Base-by-base conservation (phyloP, 2,888 invertebrate species). In the Troglohyphantes excavatus region DNA sequence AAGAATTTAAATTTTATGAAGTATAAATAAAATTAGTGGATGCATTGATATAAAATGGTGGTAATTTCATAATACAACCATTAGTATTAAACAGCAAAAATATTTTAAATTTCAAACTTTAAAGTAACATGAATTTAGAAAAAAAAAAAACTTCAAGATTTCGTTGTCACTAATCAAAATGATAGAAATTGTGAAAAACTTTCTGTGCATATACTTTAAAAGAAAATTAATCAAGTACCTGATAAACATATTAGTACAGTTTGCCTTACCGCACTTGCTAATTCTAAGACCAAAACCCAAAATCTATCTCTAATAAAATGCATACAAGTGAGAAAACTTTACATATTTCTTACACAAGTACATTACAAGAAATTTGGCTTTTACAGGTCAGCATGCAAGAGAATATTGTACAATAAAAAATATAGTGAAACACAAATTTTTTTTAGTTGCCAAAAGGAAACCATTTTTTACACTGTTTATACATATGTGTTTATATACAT, bases 381-480 rank as follows among this genome's bases (percentile, higher is more conserved):
- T 67, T 27, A 81, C 81, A 81, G 46, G 53, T 68, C 53, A 68
- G 81, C 81, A 68, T 81, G 29, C 53, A 68, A 39, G 68, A 53
- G 27, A 39, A 78, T 23, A 67, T 53, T 81, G 53, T 59, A 81
- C 33, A 53, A 29, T 81, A 53, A 81, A n/a, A n/a, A 68, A 65
- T 65, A 76, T 61, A 61, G 46, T 43, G 65, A 46, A 68, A 68
- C 46, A 61, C 9, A 11, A 33, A n/a, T 33, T 61, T 76, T 61
- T 21, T 81, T 81, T 68, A 63, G 81, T 78, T 78, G 78, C 78
- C 78, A 63, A 39, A 68, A 7, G 39, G 65, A 65, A 78, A 65
- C 65, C 33, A 27, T 68, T 26, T n/a, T 59, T 61, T 21, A 61
- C 19, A 43, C 26, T 79, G 68, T 46, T 78, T 78, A 78, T 78